Evolutionary conservation across 2,113 vertebrate genomes (phyloP).

Genomic region (Nothoprocta pentlandii): DNA sequence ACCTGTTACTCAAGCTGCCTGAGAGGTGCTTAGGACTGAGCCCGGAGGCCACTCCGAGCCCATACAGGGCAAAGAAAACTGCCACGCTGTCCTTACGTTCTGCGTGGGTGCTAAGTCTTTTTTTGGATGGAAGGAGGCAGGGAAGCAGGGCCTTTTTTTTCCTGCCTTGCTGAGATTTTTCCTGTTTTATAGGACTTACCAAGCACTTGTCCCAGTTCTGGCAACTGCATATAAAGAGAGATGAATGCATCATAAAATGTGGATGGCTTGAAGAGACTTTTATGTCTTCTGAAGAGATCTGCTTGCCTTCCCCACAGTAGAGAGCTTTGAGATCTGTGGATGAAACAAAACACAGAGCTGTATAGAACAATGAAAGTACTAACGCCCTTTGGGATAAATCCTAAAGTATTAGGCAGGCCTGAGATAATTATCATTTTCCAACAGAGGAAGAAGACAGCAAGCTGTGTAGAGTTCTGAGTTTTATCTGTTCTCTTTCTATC

Average conservation of each 20-base stretch:
- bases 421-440: conserved; percentile 40
- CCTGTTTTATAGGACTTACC: not conserved
- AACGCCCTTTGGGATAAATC: conserved; percentile 2
- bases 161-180: not conserved
- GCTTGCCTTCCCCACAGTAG: not conserved
- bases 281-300: not conserved
- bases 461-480: not conserved
- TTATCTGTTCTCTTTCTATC: conserved; percentile 26
- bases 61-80: not conserved
- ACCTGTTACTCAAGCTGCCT: not conserved
- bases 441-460: conserved; percentile 32
- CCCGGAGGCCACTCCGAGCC: not conserved
- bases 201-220: conserved; percentile 3
- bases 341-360: not conserved
- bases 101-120: not conserved
- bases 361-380: conserved; percentile 33
- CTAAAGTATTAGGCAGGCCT: conserved; percentile 9
- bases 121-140: not conserved
- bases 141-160: too few species aligned
- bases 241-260: not conserved
- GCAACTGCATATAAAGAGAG: not conserved
- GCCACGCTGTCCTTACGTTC: not conserved
- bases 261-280: not conserved
- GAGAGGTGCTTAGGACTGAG: not conserved
- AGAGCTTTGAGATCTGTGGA: conserved; percentile 17